phyloP scores from a whole-genome alignment of 2,888 invertebrate species.

The Mimumesa dahlbomi region DNA sequence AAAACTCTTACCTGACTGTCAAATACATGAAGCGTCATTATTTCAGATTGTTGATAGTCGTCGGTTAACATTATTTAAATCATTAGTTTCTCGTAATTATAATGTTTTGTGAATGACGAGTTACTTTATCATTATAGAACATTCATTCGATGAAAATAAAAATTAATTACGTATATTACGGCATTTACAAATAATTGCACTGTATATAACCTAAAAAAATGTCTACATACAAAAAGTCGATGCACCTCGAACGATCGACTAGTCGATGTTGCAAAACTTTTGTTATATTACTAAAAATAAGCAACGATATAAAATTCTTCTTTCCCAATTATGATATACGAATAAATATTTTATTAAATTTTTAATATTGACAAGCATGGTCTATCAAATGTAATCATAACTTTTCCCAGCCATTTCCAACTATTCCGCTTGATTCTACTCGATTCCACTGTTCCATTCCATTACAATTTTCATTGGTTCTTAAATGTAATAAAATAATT shows the following conservation, averaged over 20 bases:
- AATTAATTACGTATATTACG: conserved; percentile 5
- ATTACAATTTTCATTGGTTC: conserved; percentile 18
- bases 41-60: conserved; percentile 15
- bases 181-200: conserved; percentile 8
- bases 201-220: conserved; percentile 47
- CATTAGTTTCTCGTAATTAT: background rate
- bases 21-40: conserved; percentile 38
- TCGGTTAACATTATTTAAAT: conserved; percentile 21
- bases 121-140: background rate
- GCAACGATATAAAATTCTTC: background rate
- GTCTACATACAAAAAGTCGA: no score
- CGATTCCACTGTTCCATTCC: conserved; percentile 6
- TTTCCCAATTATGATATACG: conserved; percentile 3
- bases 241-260: background rate
- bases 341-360: conserved; percentile 2
- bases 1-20: conserved; percentile 45
- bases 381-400: conserved; percentile 1
- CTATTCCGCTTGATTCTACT: no score
- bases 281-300: conserved; percentile 4
- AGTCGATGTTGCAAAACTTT: background rate
- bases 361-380: conserved; percentile 19
- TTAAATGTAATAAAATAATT: conserved; percentile 9
- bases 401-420: no score
- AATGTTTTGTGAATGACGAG: background rate
- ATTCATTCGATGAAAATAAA: background rate